A percentile compares a stretch with the other conserved stretches of the same genome.
Evolutionary conservation across 2,113 vertebrate genomes (phyloP).

Genomic region (Phylloscopus whistleri): DNA sequence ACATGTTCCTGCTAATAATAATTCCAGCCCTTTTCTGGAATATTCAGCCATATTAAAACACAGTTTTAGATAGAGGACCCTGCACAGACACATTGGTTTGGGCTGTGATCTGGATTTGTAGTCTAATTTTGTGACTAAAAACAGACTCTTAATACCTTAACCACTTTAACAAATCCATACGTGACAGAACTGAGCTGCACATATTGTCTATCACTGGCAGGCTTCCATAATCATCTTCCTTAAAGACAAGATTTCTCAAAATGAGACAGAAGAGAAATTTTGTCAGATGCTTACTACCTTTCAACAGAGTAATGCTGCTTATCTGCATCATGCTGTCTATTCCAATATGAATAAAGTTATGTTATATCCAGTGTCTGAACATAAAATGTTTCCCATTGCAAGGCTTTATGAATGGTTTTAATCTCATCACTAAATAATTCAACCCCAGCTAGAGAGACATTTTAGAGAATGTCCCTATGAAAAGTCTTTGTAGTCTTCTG

Average conservation of each 20-base stretch:
- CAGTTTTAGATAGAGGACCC: not conserved
- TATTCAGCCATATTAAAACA: not conserved
- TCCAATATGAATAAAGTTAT: not conserved
- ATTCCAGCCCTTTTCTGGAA: not conserved
- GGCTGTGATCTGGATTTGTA: not conserved
- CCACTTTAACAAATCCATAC: not conserved
- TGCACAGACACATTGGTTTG: not conserved
- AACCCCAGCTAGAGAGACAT: not conserved
- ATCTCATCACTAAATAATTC: not conserved
- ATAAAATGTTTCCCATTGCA: not conserved
- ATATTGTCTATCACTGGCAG: not conserved
- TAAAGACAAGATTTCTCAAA: not conserved
- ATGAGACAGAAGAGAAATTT: not conserved
- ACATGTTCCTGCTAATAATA: constrained; percentile 44
- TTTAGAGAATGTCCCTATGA: not conserved
- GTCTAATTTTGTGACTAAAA: not conserved
- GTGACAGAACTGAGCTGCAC: not conserved
- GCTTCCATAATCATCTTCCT: not conserved
- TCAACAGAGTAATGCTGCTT: not conserved
- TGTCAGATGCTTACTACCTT: not conserved
- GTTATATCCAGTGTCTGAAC: not conserved
- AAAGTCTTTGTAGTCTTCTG: not conserved
- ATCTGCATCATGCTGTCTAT: not conserved
- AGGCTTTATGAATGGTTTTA: not conserved
- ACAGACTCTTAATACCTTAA: not conserved